Base-by-base conservation (phyloP, 2,888 invertebrate genomes). In the Acrocera orbiculus region DNA sequence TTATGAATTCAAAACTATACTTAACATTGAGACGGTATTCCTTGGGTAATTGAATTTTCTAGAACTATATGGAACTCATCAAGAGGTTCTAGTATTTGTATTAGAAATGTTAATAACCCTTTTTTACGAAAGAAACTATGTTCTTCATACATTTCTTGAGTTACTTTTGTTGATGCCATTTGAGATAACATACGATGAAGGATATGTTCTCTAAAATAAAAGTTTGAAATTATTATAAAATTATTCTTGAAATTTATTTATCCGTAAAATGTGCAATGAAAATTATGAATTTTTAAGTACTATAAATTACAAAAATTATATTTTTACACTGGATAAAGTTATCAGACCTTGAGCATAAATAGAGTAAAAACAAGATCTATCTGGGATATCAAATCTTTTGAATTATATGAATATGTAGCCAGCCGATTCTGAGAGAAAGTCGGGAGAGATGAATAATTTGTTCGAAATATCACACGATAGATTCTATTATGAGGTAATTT, bases 61-160 rank as follows among this genome's bases (percentile, higher is more conserved):
- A 86, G 65, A 36, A 81, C 76, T 43, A 86, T 82, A 48, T 87
- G 81, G 50, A 86, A 79, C 54, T 90, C 87, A 52, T 85, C 82
- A 25, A 93, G 67, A 11, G 89, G 85, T 51, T 86, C 79, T 28
- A 93, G 69, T 53, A 92, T 87, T 63, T 92, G 86, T 43, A 82
- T 70, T 38, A 93, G 71, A 63, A 89, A 90, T 44, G 82, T 85
- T 39, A 86, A 69, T 24, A 92, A 67, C 35, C 78, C 78, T 34
- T 80, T 71, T 50, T 86, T 85, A 36, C 95, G 73, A 39, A 98
- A 65, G 59, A 98, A 96, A 34, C 95, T 92, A 47, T 79, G 77
- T 52, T 95, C 93, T 53, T 95, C 95, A 53, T 90, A 98, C 87
- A 96, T 86, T 53, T 90, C 89, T 6, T 67, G 58, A 1, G 93